Base-by-base conservation (phyloP, 2,113 vertebrate genomes). In the Podocnemis expansa region DNA sequence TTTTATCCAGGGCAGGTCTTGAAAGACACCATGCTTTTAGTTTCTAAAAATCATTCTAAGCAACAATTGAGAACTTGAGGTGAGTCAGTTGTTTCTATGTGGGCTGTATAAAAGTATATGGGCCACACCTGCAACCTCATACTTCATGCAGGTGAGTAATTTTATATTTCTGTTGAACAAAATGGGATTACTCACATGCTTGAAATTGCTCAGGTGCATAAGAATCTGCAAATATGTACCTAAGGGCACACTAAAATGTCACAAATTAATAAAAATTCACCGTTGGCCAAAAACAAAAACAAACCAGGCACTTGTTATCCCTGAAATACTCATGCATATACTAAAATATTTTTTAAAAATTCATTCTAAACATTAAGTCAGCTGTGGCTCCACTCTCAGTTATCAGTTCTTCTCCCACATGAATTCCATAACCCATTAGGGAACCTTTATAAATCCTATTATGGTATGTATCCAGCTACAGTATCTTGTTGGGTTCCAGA, bases 361-460 rank as follows among this genome's bases (percentile, higher is more conserved):
- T 47, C 5, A 1, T 94, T 93, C 38, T 31, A 81, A 94, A 52
- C 0, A 5, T 49, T 94, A 95, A 54, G 58, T 87, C 87, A 89
- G 29, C 47, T 85, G 80, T 12, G 80, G 91, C 81, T 29, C 49
- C 0, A 0, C 84, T 83, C 0, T 86, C 84, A 47, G 25, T 94
- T 97, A 96, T 93, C 96, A 93, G 38, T 75, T 93, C 70, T 87
- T 96, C 89, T 96, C 89, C 86, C 93, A 94, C 41, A 55, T 89
- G 63, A 95, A 90, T 93, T 92, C 67, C 85, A 85, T 54, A 88
- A 56, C 80, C 89, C 79, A 43, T 89, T 92, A 96, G 76, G 89
- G 89, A 96, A 13, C 0, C 1, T 22, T 16, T 82, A 76, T 2
- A 0, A 1, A 82, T 38, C 84, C 80, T 9, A 0, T 38, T 84